A percentile compares a stretch with the other conserved stretches of the same genome.
phyloP scores from a whole-genome alignment of 2,113 vertebrate species.

The Actenoides lindsayi region DNA sequence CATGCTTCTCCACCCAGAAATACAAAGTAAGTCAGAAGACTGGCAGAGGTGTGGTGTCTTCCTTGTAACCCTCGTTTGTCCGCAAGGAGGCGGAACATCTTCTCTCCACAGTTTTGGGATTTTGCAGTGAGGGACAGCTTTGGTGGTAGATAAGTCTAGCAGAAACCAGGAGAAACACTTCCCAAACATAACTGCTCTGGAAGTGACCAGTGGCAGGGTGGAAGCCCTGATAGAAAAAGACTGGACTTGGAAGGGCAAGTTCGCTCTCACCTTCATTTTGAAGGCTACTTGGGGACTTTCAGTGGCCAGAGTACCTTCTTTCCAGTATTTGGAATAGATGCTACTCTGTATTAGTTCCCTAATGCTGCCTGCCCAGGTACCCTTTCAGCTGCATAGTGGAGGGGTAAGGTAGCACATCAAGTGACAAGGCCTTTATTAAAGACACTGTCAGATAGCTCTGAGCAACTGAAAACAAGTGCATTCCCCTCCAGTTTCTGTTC shows the following conservation, averaged over 20 bases:
- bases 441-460: neutral
- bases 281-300: neutral
- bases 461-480: neutral
- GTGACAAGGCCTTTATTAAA: neutral
- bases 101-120: neutral
- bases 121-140: neutral
- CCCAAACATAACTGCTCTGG: neutral
- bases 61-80: neutral
- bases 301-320: neutral
- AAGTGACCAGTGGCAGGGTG: neutral
- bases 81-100: neutral
- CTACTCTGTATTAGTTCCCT: neutral
- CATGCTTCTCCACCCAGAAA: constrained; percentile 70
- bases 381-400: neutral
- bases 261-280: fast-evolving
- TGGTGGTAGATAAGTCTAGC: neutral
- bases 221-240: neutral
- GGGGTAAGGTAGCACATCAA: neutral
- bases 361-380: neutral
- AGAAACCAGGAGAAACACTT: neutral
- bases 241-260: neutral
- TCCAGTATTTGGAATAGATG: neutral
- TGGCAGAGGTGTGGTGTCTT: neutral
- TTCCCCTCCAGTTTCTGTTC: neutral
- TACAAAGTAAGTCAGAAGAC: constrained; percentile 71